Conservation (phyloP, 2,797 vertebrate species). For the Neosilurus mollespiculum region DNA sequence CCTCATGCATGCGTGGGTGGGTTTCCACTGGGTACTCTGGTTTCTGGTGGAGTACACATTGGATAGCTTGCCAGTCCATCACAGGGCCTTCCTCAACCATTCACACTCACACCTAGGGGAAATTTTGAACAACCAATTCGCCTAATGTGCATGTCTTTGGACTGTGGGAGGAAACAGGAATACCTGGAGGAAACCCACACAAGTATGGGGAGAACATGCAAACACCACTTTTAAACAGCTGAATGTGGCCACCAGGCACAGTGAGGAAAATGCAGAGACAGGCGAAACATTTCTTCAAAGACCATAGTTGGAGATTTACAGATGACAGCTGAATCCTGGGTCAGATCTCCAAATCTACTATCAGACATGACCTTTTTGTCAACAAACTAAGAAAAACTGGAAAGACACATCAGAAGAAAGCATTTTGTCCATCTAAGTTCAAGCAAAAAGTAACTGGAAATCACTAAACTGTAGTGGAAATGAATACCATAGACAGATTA, state of each 20-base stretch:
- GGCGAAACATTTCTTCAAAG: neutral
- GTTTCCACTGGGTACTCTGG: too few species aligned
- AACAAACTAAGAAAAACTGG: neutral
- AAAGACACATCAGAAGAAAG: neutral
- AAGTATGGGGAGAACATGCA: too few species aligned
- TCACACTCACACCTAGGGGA: too few species aligned
- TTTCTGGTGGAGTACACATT: too few species aligned
- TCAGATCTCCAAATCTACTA: neutral
- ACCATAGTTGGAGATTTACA: neutral
- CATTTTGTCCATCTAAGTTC: neutral
- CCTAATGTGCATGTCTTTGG: too few species aligned
- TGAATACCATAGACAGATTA: neutral
- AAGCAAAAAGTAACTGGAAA: neutral
- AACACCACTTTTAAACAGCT: neutral
- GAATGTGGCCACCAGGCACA: neutral
- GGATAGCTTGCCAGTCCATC: too few species aligned
- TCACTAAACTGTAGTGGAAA: neutral
- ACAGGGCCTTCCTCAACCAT: too few species aligned
- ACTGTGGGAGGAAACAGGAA: too few species aligned
- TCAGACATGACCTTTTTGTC: neutral
- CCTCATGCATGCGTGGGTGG: too few species aligned
- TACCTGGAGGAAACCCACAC: too few species aligned
- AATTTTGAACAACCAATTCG: too few species aligned
- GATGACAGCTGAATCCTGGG: neutral
- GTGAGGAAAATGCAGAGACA: neutral